These are phyloP conservation scores for Rhadinocentrus ornatus DNA, from an alignment of 2,797 vertebrate species.

Conservation along the genomic window DNA sequence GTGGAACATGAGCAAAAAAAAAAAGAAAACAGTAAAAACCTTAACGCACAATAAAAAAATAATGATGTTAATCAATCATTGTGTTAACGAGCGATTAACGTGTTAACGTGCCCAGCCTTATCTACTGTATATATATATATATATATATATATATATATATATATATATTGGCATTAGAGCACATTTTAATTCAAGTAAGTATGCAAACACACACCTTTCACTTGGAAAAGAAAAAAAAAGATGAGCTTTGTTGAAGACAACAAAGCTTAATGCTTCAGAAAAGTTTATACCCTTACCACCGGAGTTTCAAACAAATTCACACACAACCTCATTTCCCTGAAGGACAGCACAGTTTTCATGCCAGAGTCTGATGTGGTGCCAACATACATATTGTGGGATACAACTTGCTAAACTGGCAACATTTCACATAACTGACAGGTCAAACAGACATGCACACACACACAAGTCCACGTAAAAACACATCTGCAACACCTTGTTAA, in stretches of 20 bases:
- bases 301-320: slow-evolving; percentile 8
- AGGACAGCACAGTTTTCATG: slow-evolving; percentile 4
- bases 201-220: not conserved
- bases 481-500: slow-evolving; percentile 1
- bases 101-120: too few species aligned
- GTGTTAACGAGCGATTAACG: too few species aligned
- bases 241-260: slow-evolving; percentile 29
- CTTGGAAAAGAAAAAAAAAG: slow-evolving; percentile 26
- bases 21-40: too few species aligned
- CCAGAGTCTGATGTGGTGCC: slow-evolving; percentile 36
- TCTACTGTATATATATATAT: too few species aligned
- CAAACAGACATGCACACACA: not conserved
- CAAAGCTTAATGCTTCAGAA: slow-evolving; percentile 23
- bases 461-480: not conserved
- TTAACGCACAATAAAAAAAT: too few species aligned
- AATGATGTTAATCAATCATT: too few species aligned
- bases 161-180: too few species aligned
- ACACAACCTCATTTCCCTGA: slow-evolving; percentile 8
- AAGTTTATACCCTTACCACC: not conserved
- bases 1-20: too few species aligned
- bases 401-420: slow-evolving; percentile 45
- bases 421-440: slow-evolving; percentile 9
- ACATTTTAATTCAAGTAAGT: slow-evolving; percentile 22
- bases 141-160: too few species aligned
- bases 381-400: slow-evolving; percentile 45